Base-by-base conservation (phyloP, 2,113 vertebrate species). In the Strigops habroptila region DNA sequence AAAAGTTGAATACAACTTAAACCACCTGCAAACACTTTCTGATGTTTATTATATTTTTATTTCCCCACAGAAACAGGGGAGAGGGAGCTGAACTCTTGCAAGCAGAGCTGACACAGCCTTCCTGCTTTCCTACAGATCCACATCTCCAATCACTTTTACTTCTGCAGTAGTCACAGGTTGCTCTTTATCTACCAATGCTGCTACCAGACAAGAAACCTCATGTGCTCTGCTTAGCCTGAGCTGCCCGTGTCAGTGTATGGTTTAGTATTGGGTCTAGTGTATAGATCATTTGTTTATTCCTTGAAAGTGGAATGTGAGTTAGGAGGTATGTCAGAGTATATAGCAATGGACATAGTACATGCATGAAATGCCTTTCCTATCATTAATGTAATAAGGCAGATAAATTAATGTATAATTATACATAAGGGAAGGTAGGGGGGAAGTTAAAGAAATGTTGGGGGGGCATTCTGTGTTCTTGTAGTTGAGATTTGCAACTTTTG, bases 51-150 rank as follows among this genome's bases (percentile, higher is more conserved):
- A 80, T 33, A 14, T 52, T 87, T 46, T 59, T 53, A 8, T 44
- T 91, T 68, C 39, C 21, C 31, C 28, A 49, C 0, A 67, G 44
- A 52, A 91, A 59, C 13, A 52, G 18, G 12, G 31, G 31, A 12
- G 35, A 4, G 7, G 6, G 3, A 69, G 33, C 8, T 65, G 51
- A 86, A 71, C 6, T 51, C n/a, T 2, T 6, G 6, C 3, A 0
- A 52, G 33, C 35, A 57, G 31, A 57, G 27, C 10, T 11, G 30
- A 52, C 13, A 51, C 81, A 75, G 19, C 51, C 28, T 64, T 53
- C 30, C 60, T 44, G n/a, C 46, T 63, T 89, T 59, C 13, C 37
- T 70, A 17, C 25, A 83, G 55, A 52, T 5, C 4, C 28, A 9
- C 7, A 55, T 8, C 11, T 69, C 37, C 63, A 31, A 14, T 1